Base-by-base conservation (phyloP, 2,888 invertebrate species). In the Clistopyga incitator region DNA sequence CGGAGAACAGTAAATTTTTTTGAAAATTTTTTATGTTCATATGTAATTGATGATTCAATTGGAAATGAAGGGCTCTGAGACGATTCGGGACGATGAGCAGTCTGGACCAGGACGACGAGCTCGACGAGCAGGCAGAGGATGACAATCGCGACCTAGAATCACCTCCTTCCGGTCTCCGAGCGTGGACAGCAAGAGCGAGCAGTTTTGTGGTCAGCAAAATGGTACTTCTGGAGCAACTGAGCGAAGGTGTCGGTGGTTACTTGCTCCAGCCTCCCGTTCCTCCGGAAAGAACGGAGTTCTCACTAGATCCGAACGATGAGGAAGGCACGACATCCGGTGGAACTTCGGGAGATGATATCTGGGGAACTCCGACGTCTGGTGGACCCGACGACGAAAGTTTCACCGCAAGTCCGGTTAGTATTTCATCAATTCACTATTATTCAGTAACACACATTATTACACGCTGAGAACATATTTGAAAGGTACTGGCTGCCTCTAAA, bases 301-400 rank as follows among this genome's bases (percentile, higher is more conserved):
- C 92, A 0, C 84, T 93, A 47, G 93, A 93, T 45, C 90, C 90
- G 3, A 92, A 92, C 45, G 95, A 95, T 88, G 97, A 97, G 87
- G 97, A 97, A 81, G 96, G 96, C 6, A 97, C 97, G 90, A 97
- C 97, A 0, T 97, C 97, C 61, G 97, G 97, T 0, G 97, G 96
- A 0, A 96, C 96, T 0, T 97, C 97, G 3, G 97, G 97, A 0
- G 97, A 97, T 92, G 97, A 98, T 89, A 96, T 97, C 29, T 98
- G 97, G 97, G 97, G 97, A 0, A 97, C 97, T 0, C 97, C 97
- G 3, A 97, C 97, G 0, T 97, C 97, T 87, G 97, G 97, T 3
- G 97, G 97, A 25, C 95, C 97, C 52, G 95, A 97, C 86, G 97
- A 97, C 88, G 97, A 97, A 93, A 94, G 94, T 86, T 92, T 92